Conservation (phyloP, 35 echinoderm and acorn worm species). For the Heliocidaris erythrogramma region DNA sequence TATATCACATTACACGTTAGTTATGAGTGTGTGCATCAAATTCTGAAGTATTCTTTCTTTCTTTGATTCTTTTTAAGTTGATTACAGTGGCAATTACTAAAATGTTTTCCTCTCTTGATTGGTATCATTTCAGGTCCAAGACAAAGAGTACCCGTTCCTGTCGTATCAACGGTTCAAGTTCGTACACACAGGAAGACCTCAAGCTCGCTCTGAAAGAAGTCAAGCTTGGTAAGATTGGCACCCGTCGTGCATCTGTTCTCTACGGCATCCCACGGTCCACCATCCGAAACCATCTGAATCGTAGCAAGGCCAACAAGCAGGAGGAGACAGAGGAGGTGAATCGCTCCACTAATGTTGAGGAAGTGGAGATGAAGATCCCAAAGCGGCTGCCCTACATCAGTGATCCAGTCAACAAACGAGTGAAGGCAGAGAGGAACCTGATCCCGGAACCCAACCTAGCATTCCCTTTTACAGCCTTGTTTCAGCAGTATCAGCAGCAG, state of each 20-base stretch:
- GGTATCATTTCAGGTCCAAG: slow-evolving; percentile 10
- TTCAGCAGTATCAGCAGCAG: slow-evolving; percentile 48
- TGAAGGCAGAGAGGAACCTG: slow-evolving; percentile 16
- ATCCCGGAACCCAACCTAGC: slow-evolving; percentile 24
- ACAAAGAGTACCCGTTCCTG: slow-evolving; percentile 44
- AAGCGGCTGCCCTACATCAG: slow-evolving; percentile 20
- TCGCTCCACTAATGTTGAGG: slow-evolving; percentile 40
- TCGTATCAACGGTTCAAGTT: slow-evolving; percentile 72
- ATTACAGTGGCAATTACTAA: no score
- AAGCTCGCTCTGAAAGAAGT: slow-evolving; percentile 91
- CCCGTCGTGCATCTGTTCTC: slow-evolving; percentile 88
- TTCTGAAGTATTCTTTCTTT: no score
- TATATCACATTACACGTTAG: no score
- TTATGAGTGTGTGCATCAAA: no score
- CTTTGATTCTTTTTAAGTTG: no score
- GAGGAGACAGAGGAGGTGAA: slow-evolving; percentile 24
- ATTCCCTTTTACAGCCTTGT: slow-evolving; percentile 43
- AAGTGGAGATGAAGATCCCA: slow-evolving; percentile 58
- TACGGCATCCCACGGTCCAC: slow-evolving; percentile 99
- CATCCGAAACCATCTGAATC: slow-evolving; percentile 97
- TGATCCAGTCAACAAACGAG: background rate
- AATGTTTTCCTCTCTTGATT: background rate
- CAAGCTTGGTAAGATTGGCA: slow-evolving; percentile 86
- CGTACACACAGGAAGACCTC: slow-evolving; percentile 94
- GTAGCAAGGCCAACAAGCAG: slow-evolving; percentile 48